These are phyloP conservation scores for Pomatostomus ruficeps DNA, from an alignment of 2,113 vertebrate species.

Conservation along the genomic window DNA sequence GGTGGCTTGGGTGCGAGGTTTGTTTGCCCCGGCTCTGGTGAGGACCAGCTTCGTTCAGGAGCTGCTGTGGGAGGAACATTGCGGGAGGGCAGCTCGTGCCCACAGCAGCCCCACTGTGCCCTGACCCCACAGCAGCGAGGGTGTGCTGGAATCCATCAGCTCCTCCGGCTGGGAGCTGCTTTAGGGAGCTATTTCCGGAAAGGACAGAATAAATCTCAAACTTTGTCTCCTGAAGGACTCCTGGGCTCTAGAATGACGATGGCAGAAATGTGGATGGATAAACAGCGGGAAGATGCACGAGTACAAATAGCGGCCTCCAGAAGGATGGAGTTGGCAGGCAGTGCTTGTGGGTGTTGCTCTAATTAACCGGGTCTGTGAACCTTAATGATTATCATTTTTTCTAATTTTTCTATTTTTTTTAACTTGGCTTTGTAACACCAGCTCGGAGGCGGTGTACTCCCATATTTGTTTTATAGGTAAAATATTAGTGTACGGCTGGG, in stretches of 20 bases:
- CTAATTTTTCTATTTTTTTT: not conserved
- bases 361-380: not conserved
- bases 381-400: not conserved
- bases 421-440: not conserved
- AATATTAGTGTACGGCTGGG: not conserved
- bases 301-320: not conserved
- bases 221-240: not conserved
- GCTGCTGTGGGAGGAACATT: conserved; percentile 60
- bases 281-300: not conserved
- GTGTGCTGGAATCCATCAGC: conserved; percentile 27
- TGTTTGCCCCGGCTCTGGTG: not conserved
- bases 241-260: not conserved
- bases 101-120: conserved; percentile 63
- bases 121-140: conserved; percentile 65
- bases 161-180: not conserved
- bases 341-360: not conserved
- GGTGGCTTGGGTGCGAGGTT: not conserved
- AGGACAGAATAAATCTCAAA: not conserved
- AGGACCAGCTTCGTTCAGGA: not conserved
- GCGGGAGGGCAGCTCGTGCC: conserved; percentile 55
- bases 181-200: not conserved
- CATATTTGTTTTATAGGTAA: not conserved
- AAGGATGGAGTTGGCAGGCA: not conserved
- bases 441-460: not conserved
- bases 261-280: not conserved